phyloP scores from a whole-genome alignment of 2,113 vertebrate genomes.

The Beaufortia kweichowensis region DNA sequence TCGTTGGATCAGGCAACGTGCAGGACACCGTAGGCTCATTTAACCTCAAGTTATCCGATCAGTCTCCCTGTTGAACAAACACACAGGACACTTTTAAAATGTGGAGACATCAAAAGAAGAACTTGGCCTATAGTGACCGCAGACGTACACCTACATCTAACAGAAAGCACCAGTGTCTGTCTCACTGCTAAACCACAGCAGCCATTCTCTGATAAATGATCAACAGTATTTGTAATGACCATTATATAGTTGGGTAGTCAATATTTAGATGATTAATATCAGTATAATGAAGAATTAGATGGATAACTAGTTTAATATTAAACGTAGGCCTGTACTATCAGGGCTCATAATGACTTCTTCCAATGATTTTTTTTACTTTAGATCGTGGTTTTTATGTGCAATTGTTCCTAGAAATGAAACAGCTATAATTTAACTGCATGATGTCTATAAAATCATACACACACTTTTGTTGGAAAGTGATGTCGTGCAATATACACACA shows the following conservation, averaged over 20 bases:
- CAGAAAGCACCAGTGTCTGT: conserved; percentile 61
- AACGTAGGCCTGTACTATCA: background rate
- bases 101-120: conserved; percentile 35
- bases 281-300: background rate
- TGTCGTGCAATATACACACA: too few relatives aligned
- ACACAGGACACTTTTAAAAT: conserved; percentile 29
- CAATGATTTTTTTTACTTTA: background rate
- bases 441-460: too few relatives aligned
- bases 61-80: conserved; percentile 32
- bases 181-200: conserved; percentile 61
- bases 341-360: background rate
- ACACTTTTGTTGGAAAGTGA: too few relatives aligned
- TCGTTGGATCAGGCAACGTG: background rate
- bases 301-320: background rate
- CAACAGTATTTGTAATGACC: conserved; percentile 17
- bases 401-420: too few relatives aligned
- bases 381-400: too few relatives aligned
- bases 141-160: conserved; percentile 48
- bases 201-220: conserved; percentile 43
- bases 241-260: background rate
- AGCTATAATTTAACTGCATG: too few relatives aligned
- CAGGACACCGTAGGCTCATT: background rate
- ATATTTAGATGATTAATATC: too few relatives aligned
- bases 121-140: conserved; percentile 25
- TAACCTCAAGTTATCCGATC: conserved; percentile 26